phyloP scores from a whole-genome alignment of 2,888 invertebrate genomes.

The Magallana nippona region DNA sequence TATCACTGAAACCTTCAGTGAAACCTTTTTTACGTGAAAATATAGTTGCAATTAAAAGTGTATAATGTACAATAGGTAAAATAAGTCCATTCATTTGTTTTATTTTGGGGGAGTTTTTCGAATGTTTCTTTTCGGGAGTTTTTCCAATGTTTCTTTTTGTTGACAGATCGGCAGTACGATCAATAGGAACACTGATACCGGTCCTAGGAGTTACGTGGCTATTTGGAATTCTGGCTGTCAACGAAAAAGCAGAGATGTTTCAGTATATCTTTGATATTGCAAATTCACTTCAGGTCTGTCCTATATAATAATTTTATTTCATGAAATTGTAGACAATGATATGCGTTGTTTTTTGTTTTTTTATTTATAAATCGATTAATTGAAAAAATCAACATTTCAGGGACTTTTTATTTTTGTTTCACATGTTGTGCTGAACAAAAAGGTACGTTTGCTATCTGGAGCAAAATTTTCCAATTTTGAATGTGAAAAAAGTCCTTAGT shows the following conservation, averaged over 20 bases:
- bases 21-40: too few relatives aligned
- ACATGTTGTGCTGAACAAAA: not conserved
- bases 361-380: too few relatives aligned
- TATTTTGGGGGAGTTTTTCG: not conserved
- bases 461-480: too few relatives aligned
- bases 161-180: not conserved
- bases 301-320: not conserved
- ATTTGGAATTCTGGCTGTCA: not conserved
- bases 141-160: not conserved
- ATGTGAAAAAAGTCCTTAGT: too few relatives aligned
- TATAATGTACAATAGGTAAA: too few relatives aligned
- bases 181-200: not conserved
- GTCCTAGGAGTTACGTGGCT: not conserved
- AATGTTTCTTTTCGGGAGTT: not conserved
- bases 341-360: not conserved
- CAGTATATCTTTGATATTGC: not conserved
- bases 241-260: not conserved
- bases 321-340: not conserved
- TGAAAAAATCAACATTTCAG: not conserved
- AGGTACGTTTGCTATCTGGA: not conserved
- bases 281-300: not conserved
- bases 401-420: not conserved
- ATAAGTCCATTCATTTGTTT: not conserved
- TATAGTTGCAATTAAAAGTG: too few relatives aligned
- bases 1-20: too few relatives aligned